phyloP scores from a whole-genome alignment of 2,797 vertebrate genomes.

The Sternarchorhynchus goeldii region DNA sequence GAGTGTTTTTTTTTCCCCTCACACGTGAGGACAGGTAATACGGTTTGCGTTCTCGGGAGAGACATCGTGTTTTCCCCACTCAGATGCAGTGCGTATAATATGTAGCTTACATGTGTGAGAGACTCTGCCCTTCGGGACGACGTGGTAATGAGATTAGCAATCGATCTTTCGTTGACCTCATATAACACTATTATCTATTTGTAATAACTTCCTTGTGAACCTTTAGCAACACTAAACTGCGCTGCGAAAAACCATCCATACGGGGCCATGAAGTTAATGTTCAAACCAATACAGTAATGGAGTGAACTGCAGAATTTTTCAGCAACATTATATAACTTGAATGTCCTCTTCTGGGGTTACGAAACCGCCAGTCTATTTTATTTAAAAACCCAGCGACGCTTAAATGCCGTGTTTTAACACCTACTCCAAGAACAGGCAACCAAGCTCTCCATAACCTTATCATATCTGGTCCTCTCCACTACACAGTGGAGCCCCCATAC shows the following conservation, averaged over 20 bases:
- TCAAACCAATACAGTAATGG: conserved; percentile 31
- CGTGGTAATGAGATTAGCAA: conserved; percentile 76
- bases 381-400: neutral
- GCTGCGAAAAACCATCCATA: conserved; percentile 62
- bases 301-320: conserved; percentile 4
- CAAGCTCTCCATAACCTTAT: too few species aligned
- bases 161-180: conserved; percentile 80
- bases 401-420: too few species aligned
- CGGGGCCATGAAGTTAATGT: conserved; percentile 57
- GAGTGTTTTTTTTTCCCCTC: conserved; percentile 46
- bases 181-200: conserved; percentile 77
- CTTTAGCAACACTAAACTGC: conserved; percentile 73
- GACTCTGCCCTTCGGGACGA: conserved; percentile 68
- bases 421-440: too few species aligned
- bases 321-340: neutral
- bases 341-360: neutral
- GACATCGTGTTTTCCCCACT: conserved; percentile 24
- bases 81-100: neutral
- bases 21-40: conserved; percentile 49
- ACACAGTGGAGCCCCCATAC: neutral
- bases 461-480: too few species aligned
- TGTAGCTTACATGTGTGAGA: conserved; percentile 8
- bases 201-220: conserved; percentile 72
- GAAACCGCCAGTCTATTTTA: neutral
- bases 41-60: conserved; percentile 42